Base-by-base conservation (phyloP, 2,113 vertebrate species). In the Chloropsis cyanopogon region DNA sequence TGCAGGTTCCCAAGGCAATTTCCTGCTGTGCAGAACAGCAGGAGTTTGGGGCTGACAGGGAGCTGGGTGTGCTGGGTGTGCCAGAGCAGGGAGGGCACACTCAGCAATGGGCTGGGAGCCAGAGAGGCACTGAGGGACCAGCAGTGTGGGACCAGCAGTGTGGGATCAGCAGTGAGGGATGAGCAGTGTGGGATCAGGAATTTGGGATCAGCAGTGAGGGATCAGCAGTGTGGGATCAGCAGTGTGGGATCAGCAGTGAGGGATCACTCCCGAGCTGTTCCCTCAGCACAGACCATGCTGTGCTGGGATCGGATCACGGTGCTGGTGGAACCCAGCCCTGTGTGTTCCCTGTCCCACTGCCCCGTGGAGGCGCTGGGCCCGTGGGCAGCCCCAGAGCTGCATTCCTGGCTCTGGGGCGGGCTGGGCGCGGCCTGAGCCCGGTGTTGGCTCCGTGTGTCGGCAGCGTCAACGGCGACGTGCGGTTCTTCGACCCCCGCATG, bases 401-500 rank as follows among this genome's bases (percentile, higher is more conserved):
- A 0, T 5, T 2, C 7, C 46, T 8, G 76, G 69, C 60, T 24
- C 0, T 25, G 15, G 68, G 57, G 0, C 6, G 1, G 53, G 8
- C 16, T 19, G 64, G 37, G 5, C 15, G n/a, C n/a, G n/a, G 39
- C 9, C 78, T 83, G 92, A 97, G 9, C 0, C 4, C 6, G 31
- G n/a, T n/a, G n/a, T n/a, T 15, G 53, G 12, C 87, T 9, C 0
- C n/a, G n/a, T 95, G 56, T 94, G 25, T 60, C 12, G 56, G 15
- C 97, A 99, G 99, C 1, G 99, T 99, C 12, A 99, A 99, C 1
- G 99, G 99, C 24, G 99, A 99, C 6, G 98, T 99, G 49, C 98
- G 99, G 6, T 99, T 99, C 98, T 99, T 99, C 8, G 99, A 99
- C 50, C 99, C 98, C 0, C 98, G 99, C 91, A 95, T 98, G 90